Percentiles rank a stretch among this genome's conserved stretches.
Evolutionary conservation across 2,797 vertebrate species (phyloP).

Genomic region (Antennarius maculatus): DNA sequence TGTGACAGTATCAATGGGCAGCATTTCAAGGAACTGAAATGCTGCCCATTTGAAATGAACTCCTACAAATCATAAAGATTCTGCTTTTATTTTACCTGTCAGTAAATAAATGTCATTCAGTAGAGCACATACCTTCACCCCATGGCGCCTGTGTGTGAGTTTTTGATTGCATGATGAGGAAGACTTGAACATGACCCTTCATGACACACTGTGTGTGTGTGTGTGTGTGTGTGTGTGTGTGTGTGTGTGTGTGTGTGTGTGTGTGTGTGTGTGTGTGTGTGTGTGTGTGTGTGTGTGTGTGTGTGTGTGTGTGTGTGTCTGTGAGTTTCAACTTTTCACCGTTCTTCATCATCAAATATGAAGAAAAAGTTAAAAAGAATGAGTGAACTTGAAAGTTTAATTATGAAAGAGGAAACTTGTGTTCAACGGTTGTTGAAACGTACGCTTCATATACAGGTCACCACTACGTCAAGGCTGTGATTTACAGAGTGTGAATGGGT

Average conservation of each 20-base stretch:
- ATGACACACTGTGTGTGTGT: constrained; percentile 60
- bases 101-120: no score
- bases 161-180: constrained; percentile 61
- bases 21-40: no score
- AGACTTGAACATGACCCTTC: constrained; percentile 67
- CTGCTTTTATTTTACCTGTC: no score
- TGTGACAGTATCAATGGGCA: no score
- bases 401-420: background rate
- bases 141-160: constrained; percentile 5
- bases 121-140: no score
- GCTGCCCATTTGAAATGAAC: no score
- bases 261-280: background rate
- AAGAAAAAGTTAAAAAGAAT: constrained; percentile 33
- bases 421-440: background rate
- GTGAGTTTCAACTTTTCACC: no score
- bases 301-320: no score
- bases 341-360: background rate
- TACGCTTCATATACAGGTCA: background rate
- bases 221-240: constrained; percentile 12
- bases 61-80: no score
- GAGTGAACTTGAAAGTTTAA: constrained; percentile 33
- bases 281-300: no score
- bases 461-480: constrained; percentile 39
- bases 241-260: constrained; percentile 7
- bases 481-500: constrained; percentile 25